A percentile compares a stretch with the other conserved stretches of the same genome.
Evolutionary conservation across 2,888 invertebrate genomes (phyloP).

Genomic region (Phaonia tiefii): DNA sequence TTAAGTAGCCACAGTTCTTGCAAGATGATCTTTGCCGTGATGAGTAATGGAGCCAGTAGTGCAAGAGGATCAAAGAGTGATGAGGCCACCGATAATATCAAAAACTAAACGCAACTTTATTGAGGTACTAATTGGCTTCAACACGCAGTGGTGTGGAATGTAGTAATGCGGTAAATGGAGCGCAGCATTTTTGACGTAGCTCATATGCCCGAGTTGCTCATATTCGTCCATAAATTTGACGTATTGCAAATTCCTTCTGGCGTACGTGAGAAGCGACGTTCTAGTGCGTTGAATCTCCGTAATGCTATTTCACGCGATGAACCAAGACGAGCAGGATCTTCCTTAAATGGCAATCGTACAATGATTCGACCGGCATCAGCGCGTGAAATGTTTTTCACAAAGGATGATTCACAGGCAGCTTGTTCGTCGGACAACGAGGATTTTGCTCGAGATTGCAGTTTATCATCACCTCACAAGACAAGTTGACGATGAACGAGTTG

Average conservation of each 20-base stretch:
- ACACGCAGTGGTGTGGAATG: constrained; percentile 63
- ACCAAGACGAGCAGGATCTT: constrained; percentile 39
- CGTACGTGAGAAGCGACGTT: constrained; percentile 48
- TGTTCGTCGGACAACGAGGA: constrained; percentile 41
- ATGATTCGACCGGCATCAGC: constrained; percentile 45
- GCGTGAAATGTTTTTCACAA: constrained; percentile 23
- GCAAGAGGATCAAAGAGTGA: constrained; percentile 50
- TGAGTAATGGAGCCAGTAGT: constrained; percentile 32
- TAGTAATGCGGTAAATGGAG: constrained; percentile 50
- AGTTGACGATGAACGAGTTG: neutral
- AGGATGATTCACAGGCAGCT: constrained; percentile 44
- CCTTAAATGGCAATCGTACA: constrained; percentile 59
- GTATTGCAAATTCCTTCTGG: constrained; percentile 55
- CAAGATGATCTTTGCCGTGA: constrained; percentile 36
- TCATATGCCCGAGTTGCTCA: constrained; percentile 79
- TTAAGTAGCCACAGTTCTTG: too few relatives aligned
- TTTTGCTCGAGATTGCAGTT: too few relatives aligned
- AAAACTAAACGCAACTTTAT: constrained; percentile 62
- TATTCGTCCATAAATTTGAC: constrained; percentile 63
- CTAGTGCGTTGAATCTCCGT: constrained; percentile 21
- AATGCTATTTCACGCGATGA: constrained; percentile 55
- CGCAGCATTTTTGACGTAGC: constrained; percentile 27
- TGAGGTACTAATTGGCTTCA: constrained; percentile 53
- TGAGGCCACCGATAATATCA: constrained; percentile 43
- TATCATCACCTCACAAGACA: neutral